Percentiles rank a stretch among this genome's conserved stretches.
These are phyloP conservation scores for Elgonia sp. DNA, from an alignment of 2,888 invertebrate species.

Conservation along the genomic window DNA sequence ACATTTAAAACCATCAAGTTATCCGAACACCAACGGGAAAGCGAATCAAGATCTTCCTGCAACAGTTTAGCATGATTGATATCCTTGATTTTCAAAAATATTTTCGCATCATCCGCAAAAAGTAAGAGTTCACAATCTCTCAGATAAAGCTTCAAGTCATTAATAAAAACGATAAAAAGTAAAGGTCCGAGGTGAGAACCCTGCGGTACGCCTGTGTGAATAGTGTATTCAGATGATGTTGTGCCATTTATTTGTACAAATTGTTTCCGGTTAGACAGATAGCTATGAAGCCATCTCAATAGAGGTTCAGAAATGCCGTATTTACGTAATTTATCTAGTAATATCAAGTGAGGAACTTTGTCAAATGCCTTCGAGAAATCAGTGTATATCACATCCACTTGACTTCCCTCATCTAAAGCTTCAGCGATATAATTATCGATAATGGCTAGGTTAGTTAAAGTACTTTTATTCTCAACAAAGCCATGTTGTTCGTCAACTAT, in stretches of 20 bases:
- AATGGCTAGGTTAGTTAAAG: background rate
- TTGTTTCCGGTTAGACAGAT: too few species aligned
- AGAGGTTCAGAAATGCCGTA: slow-evolving; percentile 2
- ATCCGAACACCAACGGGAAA: background rate
- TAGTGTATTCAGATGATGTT: too few species aligned
- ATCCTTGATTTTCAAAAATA: slow-evolving; percentile 6
- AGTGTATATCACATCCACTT: background rate
- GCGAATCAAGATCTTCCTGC: background rate
- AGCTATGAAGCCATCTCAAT: too few species aligned
- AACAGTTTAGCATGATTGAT: background rate
- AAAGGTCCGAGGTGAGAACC: too few species aligned
- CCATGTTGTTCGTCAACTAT: slow-evolving; percentile 40
- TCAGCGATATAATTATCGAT: background rate
- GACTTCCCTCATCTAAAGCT: background rate
- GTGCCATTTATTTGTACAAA: background rate
- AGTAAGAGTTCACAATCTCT: background rate
- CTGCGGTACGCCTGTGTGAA: slow-evolving; percentile 15
- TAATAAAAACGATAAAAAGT: slow-evolving; percentile 35
- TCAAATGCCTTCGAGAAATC: background rate
- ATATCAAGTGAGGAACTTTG: background rate
- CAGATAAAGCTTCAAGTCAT: slow-evolving; percentile 10
- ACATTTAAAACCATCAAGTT: slow-evolving; percentile 2
- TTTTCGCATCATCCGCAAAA: slow-evolving; percentile 38
- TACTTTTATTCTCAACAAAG: slow-evolving; percentile 1
- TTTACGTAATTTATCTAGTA: background rate